phyloP scores from a whole-genome alignment of 2,113 vertebrate species.

The Chaenocephalus aceratus region DNA sequence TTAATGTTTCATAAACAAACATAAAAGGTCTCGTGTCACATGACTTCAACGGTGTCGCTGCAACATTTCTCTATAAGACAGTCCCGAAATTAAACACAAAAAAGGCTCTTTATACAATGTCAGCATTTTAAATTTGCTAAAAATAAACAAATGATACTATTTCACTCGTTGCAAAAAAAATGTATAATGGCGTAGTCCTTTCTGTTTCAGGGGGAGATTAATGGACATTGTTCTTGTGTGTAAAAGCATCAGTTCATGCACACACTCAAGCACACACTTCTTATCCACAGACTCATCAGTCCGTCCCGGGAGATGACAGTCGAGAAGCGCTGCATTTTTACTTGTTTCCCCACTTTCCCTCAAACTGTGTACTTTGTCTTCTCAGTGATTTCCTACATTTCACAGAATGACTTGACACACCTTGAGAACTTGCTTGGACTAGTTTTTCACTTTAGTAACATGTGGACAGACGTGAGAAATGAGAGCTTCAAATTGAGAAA shows the following conservation, averaged over 20 bases:
- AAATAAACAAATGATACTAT: constrained; percentile 51
- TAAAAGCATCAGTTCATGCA: constrained; percentile 79
- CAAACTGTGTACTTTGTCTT: constrained; percentile 23
- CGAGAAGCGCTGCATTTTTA: constrained; percentile 37
- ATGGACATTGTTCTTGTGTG: constrained; percentile 77
- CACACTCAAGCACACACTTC: constrained; percentile 51
- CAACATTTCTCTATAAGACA: constrained; percentile 67
- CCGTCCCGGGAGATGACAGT: constrained; percentile 33
- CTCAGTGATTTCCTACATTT: constrained; percentile 70
- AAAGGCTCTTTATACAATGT: constrained; percentile 78
- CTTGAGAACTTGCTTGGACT: constrained; percentile 64
- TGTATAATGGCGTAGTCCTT: constrained; percentile 80
- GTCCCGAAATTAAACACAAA: constrained; percentile 75
- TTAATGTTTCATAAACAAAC: constrained; percentile 72
- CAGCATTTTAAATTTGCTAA: constrained; percentile 56
- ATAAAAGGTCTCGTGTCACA: constrained; percentile 64
- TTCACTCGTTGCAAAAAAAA: constrained; percentile 64
- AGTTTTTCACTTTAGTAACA: constrained; percentile 26
- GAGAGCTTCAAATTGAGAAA: constrained; percentile 38
- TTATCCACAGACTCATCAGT: constrained; percentile 60
- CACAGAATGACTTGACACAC: constrained; percentile 67
- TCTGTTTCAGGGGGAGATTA: constrained; percentile 77
- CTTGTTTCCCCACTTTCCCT: constrained; percentile 25
- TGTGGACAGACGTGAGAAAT: constrained; percentile 27
- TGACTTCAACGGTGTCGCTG: constrained; percentile 70